These are phyloP conservation scores for Seira musarum DNA, from an alignment of 2,888 invertebrate genomes.

Conservation along the genomic window DNA sequence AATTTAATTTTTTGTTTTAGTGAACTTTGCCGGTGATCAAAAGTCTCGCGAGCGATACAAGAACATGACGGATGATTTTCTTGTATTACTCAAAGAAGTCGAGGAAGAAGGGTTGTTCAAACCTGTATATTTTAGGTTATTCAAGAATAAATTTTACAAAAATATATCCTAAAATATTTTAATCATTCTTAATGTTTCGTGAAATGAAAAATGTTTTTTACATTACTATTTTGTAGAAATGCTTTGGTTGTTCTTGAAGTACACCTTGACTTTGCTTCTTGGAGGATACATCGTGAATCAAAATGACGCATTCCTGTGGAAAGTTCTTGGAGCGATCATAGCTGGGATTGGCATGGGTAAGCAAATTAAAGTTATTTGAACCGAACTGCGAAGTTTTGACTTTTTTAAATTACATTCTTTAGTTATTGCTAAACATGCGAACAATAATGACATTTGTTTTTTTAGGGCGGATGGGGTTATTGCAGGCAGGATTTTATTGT, in stretches of 20 bases:
- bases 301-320: constrained; percentile 28
- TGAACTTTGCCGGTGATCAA: constrained; percentile 43
- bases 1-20: constrained; percentile 15
- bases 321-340: constrained; percentile 44
- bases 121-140: constrained; percentile 49
- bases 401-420: no score
- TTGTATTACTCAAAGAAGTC: constrained; percentile 34
- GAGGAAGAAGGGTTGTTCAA: constrained; percentile 50
- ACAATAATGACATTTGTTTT: no score
- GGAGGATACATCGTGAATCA: constrained; percentile 44
- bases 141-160: no score
- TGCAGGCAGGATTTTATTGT: constrained; percentile 53
- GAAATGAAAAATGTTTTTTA: no score
- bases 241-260: constrained; percentile 47
- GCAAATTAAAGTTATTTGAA: not conserved
- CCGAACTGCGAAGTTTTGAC: not conserved
- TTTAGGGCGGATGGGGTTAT: constrained; percentile 38
- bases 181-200: no score
- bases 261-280: constrained; percentile 41
- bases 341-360: constrained; percentile 48
- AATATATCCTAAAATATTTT: no score
- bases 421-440: no score
- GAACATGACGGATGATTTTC: constrained; percentile 49
- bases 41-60: constrained; percentile 40
- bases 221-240: no score